Conservation (phyloP, 2,888 invertebrate genomes). For the Acrocera orbiculus region DNA sequence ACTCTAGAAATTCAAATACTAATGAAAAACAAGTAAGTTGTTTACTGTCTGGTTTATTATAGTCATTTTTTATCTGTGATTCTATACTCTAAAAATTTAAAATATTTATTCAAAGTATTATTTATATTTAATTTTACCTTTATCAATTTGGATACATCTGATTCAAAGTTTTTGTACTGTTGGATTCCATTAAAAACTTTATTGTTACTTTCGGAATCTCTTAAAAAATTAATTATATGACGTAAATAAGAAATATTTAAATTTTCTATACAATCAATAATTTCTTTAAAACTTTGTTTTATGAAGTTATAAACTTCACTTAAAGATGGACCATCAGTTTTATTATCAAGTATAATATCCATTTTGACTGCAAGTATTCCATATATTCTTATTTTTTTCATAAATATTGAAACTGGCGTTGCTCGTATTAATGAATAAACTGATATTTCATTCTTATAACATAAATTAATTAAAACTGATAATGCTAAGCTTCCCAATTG, state of each 20-base stretch:
- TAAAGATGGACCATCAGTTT: constrained; percentile 19
- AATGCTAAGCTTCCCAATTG: constrained; percentile 37
- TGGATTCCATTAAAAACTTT: too few species aligned
- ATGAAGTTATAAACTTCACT: constrained; percentile 23
- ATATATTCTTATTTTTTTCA: constrained; percentile 21
- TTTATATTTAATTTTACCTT: too few species aligned
- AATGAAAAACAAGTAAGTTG: too few species aligned
- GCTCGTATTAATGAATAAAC: constrained; percentile 53
- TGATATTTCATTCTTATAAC: constrained; percentile 59
- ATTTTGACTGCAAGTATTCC: constrained; percentile 27
- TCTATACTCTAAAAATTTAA: too few species aligned
- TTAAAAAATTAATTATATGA: constrained; percentile 25
- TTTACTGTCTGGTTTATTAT: too few species aligned
- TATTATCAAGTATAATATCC: constrained; percentile 26
- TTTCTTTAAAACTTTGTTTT: constrained; percentile 22
- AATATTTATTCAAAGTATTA: too few species aligned
- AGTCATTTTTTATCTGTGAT: too few species aligned
- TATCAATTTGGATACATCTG: too few species aligned
- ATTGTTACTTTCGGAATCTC: constrained; percentile 10
- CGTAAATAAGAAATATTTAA: constrained; percentile 25
- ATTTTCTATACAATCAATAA: constrained; percentile 21
- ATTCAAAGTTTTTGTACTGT: too few species aligned
- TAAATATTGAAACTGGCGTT: constrained; percentile 36
- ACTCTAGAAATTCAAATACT: too few species aligned
- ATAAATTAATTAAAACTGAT: constrained; percentile 58